Evolutionary conservation across 2,888 invertebrate species (phyloP).

Genomic region (Drosophila mimica): DNA sequence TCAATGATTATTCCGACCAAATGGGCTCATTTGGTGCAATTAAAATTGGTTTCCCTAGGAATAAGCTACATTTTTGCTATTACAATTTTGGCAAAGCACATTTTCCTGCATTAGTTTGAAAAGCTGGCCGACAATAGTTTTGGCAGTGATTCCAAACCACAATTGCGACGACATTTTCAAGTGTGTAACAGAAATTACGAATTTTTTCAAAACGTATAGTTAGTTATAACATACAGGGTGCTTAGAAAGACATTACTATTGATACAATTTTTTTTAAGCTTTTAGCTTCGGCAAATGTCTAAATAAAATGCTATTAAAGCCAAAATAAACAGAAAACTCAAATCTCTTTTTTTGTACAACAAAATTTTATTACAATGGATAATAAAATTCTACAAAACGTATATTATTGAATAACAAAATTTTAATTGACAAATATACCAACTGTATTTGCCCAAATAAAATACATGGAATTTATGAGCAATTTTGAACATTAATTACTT

Average conservation of each 20-base stretch:
- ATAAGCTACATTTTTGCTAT: slow-evolving; percentile 24
- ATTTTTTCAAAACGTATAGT: neutral
- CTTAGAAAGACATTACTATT: neutral
- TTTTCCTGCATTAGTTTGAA: slow-evolving; percentile 11
- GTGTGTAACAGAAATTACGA: slow-evolving; percentile 1
- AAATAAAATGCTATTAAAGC: neutral
- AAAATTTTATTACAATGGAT: neutral
- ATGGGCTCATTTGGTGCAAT: slow-evolving; percentile 36
- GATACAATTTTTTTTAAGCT: neutral
- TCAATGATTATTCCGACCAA: slow-evolving; percentile 2
- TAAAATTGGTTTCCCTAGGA: slow-evolving; percentile 19
- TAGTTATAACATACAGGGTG: neutral
- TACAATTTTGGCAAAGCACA: slow-evolving; percentile 36
- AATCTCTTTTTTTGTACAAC: neutral
- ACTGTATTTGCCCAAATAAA: neutral
- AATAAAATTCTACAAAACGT: neutral
- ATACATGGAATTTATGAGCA: neutral
- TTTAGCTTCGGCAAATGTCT: neutral
- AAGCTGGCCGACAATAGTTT: slow-evolving; percentile 26
- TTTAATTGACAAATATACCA: neutral
- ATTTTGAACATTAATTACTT: neutral
- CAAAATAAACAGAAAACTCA: neutral
- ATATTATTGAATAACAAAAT: neutral
- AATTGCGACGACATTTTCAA: slow-evolving; percentile 14
- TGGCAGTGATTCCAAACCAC: slow-evolving; percentile 39